Percentiles rank a stretch among this genome's conserved stretches.
These are phyloP conservation scores for Mythimna impura DNA, from an alignment of 2,888 invertebrate species.

Conservation along the genomic window DNA sequence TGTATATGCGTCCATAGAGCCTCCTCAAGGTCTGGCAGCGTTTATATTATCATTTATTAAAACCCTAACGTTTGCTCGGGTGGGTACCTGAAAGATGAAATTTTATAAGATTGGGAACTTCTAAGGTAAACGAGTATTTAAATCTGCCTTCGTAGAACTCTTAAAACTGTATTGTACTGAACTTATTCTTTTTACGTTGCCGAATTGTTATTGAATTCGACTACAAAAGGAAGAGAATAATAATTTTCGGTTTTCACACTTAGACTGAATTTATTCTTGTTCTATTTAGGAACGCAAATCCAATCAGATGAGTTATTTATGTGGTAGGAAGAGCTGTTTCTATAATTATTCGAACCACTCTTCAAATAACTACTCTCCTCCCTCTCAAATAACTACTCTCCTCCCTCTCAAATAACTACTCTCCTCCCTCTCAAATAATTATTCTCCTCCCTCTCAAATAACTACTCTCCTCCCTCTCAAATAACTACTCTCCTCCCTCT, in stretches of 20 bases:
- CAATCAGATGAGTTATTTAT: no score
- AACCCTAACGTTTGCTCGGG: conserved; percentile 48
- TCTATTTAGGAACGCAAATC: no score
- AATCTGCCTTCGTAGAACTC: conserved; percentile 17
- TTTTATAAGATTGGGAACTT: conserved; percentile 57
- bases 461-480: no score
- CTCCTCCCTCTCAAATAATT: no score
- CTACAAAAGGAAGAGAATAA: background rate
- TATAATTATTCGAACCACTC: no score
- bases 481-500: no score
- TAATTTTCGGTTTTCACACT: conserved; percentile 12
- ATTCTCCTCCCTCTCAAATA: no score
- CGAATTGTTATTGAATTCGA: conserved; percentile 15
- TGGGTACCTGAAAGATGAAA: conserved; percentile 53
- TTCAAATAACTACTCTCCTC: no score
- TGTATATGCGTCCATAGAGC: conserved; percentile 33
- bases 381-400: no score
- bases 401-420: no score
- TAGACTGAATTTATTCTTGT: background rate
- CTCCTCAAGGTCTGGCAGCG: conserved; percentile 52
- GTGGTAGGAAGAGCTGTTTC: no score
- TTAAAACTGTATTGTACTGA: conserved; percentile 11
- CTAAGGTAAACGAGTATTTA: conserved; percentile 29
- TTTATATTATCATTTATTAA: conserved; percentile 67
- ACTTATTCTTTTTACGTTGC: background rate